Conservation (phyloP, 2,888 invertebrate species). For the Tineola bisselliella region DNA sequence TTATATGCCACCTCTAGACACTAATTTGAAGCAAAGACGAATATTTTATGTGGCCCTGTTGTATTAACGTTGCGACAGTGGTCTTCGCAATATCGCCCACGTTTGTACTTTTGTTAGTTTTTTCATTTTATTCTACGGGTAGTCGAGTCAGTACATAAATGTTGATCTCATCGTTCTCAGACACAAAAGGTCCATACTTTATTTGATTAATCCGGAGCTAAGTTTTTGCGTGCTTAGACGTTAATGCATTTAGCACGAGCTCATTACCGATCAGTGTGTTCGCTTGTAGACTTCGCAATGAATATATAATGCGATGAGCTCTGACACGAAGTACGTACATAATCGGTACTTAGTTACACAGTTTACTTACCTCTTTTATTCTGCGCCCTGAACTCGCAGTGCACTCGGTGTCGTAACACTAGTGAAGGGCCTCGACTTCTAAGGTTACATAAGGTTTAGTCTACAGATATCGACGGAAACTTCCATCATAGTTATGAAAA, state of each 20-base stretch:
- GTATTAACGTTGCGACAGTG: conserved; percentile 29
- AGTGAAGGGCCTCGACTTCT: conserved; percentile 13
- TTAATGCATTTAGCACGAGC: conserved; percentile 1
- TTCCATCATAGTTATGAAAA: conserved; percentile 8
- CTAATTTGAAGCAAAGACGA: conserved; percentile 38
- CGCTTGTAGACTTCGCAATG: not conserved
- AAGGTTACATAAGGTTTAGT: not conserved
- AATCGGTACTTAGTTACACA: not conserved
- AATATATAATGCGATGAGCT: not conserved
- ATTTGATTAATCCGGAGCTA: not conserved
- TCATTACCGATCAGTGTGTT: not conserved
- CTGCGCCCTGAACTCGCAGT: not conserved
- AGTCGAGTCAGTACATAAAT: not conserved
- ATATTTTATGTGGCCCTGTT: conserved; percentile 29
- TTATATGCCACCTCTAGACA: conserved; percentile 35
- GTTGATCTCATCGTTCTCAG: not conserved
- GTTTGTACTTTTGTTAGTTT: conserved; percentile 12
- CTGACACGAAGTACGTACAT: not conserved
- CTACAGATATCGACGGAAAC: conserved; percentile 5
- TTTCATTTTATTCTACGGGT: not conserved
- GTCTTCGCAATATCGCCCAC: conserved; percentile 25
- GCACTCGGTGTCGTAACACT: conserved; percentile 11
- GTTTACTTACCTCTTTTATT: conserved; percentile 4
- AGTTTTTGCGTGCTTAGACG: not conserved
- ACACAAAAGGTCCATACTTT: not conserved